Percentiles rank a stretch among this genome's conserved stretches.
phyloP scores from a whole-genome alignment of 2,888 invertebrate genomes.

The Drosophila sordidula region DNA sequence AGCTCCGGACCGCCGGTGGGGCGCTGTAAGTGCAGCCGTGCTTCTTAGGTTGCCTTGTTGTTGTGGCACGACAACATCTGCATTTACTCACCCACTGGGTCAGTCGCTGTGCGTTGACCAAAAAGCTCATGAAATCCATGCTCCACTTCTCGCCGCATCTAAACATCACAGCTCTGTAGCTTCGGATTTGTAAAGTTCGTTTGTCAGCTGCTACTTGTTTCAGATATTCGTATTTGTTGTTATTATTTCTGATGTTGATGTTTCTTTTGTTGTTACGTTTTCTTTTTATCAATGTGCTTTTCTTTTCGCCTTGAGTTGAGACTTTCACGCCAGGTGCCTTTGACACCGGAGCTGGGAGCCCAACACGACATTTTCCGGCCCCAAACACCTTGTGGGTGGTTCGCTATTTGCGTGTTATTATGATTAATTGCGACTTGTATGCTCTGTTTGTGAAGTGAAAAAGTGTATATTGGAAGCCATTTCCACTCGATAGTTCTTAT shows the following conservation, averaged over 20 bases:
- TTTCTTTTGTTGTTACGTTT: neutral
- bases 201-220: slow-evolving; percentile 1
- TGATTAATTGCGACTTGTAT: neutral
- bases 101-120: slow-evolving; percentile 19
- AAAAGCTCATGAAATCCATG: slow-evolving; percentile 30
- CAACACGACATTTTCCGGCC: neutral
- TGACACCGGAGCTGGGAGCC: neutral
- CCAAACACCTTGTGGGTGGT: neutral
- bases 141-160: neutral
- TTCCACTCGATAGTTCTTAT: too few relatives aligned
- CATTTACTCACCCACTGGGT: slow-evolving; percentile 46
- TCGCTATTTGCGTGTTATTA: neutral
- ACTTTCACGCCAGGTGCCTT: neutral
- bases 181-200: neutral
- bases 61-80: neutral
- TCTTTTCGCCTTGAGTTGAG: neutral
- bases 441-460: too few relatives aligned
- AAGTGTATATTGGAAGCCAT: too few relatives aligned
- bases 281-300: neutral
- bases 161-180: neutral
- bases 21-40: slow-evolving; percentile 34
- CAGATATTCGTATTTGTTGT: neutral
- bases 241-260: neutral
- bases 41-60: neutral
- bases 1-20: slow-evolving; percentile 9